A percentile compares a stretch with the other conserved stretches of the same genome.
Evolutionary conservation across 2,797 vertebrate species (phyloP).

Genomic region (Lutjanus campechanus): DNA sequence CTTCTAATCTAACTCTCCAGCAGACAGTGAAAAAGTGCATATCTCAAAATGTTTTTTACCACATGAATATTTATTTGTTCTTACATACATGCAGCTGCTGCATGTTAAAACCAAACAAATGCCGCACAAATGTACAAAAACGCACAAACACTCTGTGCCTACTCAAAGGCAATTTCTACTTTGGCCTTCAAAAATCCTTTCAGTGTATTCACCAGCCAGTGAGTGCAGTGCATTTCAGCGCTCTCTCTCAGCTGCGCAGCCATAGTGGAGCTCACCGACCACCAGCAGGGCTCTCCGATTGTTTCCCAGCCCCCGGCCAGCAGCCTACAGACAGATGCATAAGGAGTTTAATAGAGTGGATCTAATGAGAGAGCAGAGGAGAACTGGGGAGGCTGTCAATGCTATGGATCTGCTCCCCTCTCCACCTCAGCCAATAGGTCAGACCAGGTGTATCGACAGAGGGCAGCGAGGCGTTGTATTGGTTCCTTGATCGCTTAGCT

Average conservation of each 20-base stretch:
- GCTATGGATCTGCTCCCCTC: conserved; percentile 72
- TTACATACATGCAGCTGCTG: neutral
- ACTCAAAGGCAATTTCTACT: neutral
- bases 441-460: conserved; percentile 74
- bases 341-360: conserved; percentile 80
- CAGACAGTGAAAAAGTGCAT: neutral
- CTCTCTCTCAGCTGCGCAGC: conserved; percentile 23
- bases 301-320: conserved; percentile 55
- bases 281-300: conserved; percentile 52
- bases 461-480: conserved; percentile 68
- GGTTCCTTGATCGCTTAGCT: conserved; percentile 71
- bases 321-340: conserved; percentile 76
- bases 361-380: conserved; percentile 76
- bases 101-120: conserved; percentile 2
- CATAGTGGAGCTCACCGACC: conserved; percentile 33
- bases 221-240: conserved; percentile 20
- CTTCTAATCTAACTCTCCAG: neutral
- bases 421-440: conserved; percentile 73
- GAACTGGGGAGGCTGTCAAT: conserved; percentile 54
- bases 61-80: conserved; percentile 10
- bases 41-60: conserved; percentile 1
- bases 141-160: conserved; percentile 11
- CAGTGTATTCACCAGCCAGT: conserved; percentile 27
- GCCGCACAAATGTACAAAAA: conserved; percentile 22
- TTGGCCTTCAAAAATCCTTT: conserved; percentile 15